These are phyloP conservation scores for Odontomachus brunneus DNA, from an alignment of 1,140 invertebrate genomes.

Conservation along the genomic window DNA sequence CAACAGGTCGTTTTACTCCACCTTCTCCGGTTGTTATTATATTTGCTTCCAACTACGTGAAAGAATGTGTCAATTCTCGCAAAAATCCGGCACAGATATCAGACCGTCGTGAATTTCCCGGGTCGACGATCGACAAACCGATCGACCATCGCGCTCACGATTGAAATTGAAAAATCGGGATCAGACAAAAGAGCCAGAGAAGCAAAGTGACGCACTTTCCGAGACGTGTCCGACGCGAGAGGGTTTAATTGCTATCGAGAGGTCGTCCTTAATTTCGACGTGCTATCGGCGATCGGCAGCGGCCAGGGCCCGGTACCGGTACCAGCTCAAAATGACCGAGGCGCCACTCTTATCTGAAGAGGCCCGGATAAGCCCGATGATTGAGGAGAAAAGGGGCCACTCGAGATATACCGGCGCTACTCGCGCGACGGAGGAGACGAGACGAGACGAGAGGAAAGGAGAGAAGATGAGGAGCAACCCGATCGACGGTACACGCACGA, in stretches of 20 bases:
- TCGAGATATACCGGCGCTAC: constrained; percentile 67
- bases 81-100: no score
- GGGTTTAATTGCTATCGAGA: constrained; percentile 76
- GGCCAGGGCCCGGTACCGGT: constrained; percentile 62
- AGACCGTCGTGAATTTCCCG: no score
- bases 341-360: constrained; percentile 80
- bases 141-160: background rate
- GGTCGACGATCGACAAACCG: no score
- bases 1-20: no score
- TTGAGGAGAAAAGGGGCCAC: constrained; percentile 74
- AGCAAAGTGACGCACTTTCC: constrained; percentile 34
- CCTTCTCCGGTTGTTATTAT: background rate
- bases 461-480: constrained; percentile 20
- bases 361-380: constrained; percentile 79
- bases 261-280: constrained; percentile 73
- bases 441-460: background rate
- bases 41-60: background rate
- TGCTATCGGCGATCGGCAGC: constrained; percentile 64
- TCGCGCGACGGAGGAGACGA: constrained; percentile 22
- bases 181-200: background rate
- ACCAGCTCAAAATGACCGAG: constrained; percentile 77
- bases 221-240: constrained; percentile 28
- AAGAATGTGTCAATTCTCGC: no score
- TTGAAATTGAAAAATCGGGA: constrained; percentile 6
- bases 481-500: constrained; percentile 60